Base-by-base conservation (phyloP, 2,888 invertebrate species). In the Dioctria linearis region DNA sequence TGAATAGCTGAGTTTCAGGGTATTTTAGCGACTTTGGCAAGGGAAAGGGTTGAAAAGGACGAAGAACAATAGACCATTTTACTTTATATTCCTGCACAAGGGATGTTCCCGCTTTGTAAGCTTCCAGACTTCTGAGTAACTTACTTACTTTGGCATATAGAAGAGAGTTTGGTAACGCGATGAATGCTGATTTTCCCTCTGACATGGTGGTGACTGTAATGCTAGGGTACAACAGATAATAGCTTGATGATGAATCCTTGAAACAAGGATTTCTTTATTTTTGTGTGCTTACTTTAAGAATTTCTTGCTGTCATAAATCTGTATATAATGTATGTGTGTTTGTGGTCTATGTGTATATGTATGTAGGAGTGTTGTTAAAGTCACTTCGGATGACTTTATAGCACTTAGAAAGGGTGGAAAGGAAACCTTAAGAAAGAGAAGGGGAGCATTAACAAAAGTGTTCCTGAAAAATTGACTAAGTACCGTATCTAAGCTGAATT, bases 251-350 rank as follows among this genome's bases (percentile, higher is more conserved):
- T 82, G 82, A 80, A 80, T 78, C 71, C 78, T 71, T 76, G 79
- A 66, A 57, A 81, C 79, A 75, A 66, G 79, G 81, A 79, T 79
- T 79, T 81, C 81, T 81, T 81, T 81, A 81, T 81, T 79, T 81
- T 51, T 51, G 71, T 71, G 54, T 71, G 71, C 54, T 71, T 71
- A 51, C 51, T 71, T 71, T 71, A 11, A 71, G 71, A 71, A 71
- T 51, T 51, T 71, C 54, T 51, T 49, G 54, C 5, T 39, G 71
- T 25, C 13, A 5, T n/a, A 6, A n/a, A 25, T 46, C 5, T 43
- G n/a, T 46, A 46, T 46, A 46, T 6, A 8, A 46, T 46, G 8
- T 46, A 46, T 25, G 25, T 25, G 25, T 25, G 25, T 25, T 25
- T 25, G 25, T 25, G 25, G 25, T 25, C 25, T 25, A 25, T 25